phyloP scores from a whole-genome alignment of 2,113 vertebrate species.

The Corythaeola cristata region DNA sequence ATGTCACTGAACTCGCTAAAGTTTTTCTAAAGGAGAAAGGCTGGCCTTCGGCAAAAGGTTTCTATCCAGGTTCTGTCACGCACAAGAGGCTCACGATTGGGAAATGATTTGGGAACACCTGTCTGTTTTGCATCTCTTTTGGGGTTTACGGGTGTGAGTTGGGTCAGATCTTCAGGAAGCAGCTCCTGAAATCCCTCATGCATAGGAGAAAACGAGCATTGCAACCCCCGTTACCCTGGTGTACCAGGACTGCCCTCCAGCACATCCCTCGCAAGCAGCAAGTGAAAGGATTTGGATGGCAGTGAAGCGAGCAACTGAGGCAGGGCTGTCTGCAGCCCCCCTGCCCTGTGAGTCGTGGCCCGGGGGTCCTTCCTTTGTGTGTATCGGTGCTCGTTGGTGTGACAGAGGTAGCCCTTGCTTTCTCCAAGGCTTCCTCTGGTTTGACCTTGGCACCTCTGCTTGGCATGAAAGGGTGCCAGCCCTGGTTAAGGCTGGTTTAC shows the following conservation, averaged over 20 bases:
- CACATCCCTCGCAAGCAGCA: neutral
- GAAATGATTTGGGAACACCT: neutral
- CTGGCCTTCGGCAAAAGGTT: neutral
- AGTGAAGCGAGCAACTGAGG: neutral
- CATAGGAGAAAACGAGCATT: rapidly evolving
- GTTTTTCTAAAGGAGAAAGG: neutral
- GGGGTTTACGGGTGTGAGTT: neutral
- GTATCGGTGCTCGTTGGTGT: rapidly evolving
- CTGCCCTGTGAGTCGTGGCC: rapidly evolving
- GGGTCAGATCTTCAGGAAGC: neutral
- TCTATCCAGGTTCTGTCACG: rapidly evolving
- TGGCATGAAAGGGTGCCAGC: neutral
- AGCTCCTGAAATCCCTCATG: neutral
- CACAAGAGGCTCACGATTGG: neutral
- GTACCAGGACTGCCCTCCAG: rapidly evolving
- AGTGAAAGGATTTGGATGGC: neutral
- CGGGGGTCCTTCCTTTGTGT: rapidly evolving
- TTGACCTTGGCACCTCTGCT: neutral
- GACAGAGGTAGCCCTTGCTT: too few relatives aligned
- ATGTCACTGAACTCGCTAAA: neutral
- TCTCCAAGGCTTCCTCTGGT: neutral
- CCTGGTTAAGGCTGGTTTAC: neutral
- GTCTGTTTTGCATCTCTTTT: neutral
- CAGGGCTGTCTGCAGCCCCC: neutral
- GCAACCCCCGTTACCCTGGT: too few relatives aligned